Evolutionary conservation across 2,113 vertebrate species (phyloP), one percentile per base, ranked within the genome.

Genomic region (Tympanuchus pallidicinctus): DNA sequence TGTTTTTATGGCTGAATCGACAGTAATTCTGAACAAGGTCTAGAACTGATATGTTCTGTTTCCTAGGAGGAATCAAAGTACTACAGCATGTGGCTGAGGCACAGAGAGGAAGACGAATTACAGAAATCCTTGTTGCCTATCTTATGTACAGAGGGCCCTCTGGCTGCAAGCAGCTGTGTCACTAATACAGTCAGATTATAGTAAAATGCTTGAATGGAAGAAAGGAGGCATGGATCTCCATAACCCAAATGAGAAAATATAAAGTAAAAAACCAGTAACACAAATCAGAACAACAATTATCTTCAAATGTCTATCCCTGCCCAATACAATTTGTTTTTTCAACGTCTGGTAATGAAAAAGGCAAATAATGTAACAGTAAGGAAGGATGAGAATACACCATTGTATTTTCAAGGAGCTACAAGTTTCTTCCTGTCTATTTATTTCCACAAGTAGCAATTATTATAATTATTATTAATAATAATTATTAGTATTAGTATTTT

Each of bases 111-210:
- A 84, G 30, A 24, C 12, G 43, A 75, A 71, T 38, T 34, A 47
- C 32, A 88, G 54, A 83, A 77, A 52, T 65, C 38, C 30, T 76
- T 88, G 7, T 43, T 75, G 89, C 40, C 52, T 91, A 75, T 74
- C 1, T 88, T 24, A 22, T 48, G 85, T 57, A 8, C 73, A 91
- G 91, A 67, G 89, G 22, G 94, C 91, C 82, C 89, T 88, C 93
- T 94, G 96, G 88, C 91, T 96, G 89, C 61, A n/a, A 89, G 84
- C 82, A 70, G 19, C 13, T 73, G 63, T 50, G 64, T 30, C 67
- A 57, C 50, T 73, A 42, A 17, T 2, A 38, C 17, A 47, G 61
- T 50, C 10, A 42, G 15, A 6, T 71, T 20, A 15, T 8, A 59
- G 16, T 1, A 50, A 45, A 6, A 24, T 75, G 2, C 38, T 92